Conservation (phyloP, 2,888 invertebrate genomes). For the Dendrolimus houi region DNA sequence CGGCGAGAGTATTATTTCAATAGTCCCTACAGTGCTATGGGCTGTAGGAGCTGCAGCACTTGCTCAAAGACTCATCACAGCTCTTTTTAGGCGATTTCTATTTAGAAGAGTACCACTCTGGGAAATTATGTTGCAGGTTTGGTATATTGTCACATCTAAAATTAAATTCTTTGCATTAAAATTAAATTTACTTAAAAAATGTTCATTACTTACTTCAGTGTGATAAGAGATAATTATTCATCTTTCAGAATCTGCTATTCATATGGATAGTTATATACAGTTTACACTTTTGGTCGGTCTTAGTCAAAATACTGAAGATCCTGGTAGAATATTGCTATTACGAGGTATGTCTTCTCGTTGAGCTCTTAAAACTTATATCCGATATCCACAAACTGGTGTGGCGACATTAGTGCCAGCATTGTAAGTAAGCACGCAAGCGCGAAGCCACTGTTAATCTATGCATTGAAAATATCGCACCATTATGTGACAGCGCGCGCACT, state of each 20-base stretch:
- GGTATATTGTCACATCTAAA: too few species aligned
- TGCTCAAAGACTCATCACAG: conserved; percentile 41
- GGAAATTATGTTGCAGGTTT: conserved; percentile 57
- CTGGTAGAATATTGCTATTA: conserved; percentile 45
- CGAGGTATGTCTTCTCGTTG: conserved; percentile 21
- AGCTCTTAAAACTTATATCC: too few species aligned
- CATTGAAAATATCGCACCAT: too few species aligned
- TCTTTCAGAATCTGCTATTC: conserved; percentile 54
- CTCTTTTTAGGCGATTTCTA: conserved; percentile 52
- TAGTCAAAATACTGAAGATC: conserved; percentile 44
- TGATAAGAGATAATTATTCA: neutral
- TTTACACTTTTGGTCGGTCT: conserved; percentile 54
- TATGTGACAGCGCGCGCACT: too few species aligned
- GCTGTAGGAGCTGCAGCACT: conserved; percentile 49
- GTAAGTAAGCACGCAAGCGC: too few species aligned
- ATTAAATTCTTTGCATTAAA: too few species aligned
- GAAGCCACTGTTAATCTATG: too few species aligned
- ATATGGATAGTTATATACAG: conserved; percentile 67
- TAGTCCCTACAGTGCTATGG: conserved; percentile 56
- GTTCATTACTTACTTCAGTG: neutral
- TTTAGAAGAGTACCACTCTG: conserved; percentile 58
- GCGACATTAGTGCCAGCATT: too few species aligned
- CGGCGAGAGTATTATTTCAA: conserved; percentile 43
- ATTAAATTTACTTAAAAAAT: too few species aligned
- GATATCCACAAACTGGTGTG: too few species aligned